Conservation (phyloP, 1,140 invertebrate species). For the Sycophila sp. region DNA sequence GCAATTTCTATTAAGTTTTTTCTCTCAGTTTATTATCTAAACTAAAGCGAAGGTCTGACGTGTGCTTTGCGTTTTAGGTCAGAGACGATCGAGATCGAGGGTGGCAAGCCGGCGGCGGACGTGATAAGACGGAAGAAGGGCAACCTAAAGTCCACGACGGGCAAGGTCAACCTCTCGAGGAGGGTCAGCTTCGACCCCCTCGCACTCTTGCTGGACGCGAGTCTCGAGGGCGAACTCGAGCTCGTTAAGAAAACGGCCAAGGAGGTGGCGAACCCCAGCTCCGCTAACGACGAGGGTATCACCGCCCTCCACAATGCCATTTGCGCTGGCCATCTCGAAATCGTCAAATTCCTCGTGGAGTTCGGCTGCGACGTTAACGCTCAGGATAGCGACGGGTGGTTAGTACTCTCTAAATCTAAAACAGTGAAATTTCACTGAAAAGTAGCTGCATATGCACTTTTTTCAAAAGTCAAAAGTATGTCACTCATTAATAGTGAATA, state of each 20-base stretch:
- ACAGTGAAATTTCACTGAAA: too few relatives aligned
- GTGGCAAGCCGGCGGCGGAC: constrained; percentile 65
- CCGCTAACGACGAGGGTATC: constrained; percentile 97
- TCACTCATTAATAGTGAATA: too few relatives aligned
- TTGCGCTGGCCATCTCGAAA: constrained; percentile 98
- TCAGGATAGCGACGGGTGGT: constrained; percentile 97
- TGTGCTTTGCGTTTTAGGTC: constrained; percentile 39
- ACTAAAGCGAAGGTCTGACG: not conserved
- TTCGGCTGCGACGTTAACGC: constrained; percentile 99
- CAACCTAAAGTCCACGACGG: constrained; percentile 77
- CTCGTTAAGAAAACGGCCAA: constrained; percentile 94
- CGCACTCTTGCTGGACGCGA: constrained; percentile 94
- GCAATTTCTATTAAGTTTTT: too few relatives aligned
- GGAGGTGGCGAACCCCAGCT: constrained; percentile 92
- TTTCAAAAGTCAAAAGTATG: too few relatives aligned
- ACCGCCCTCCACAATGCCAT: constrained; percentile 99
- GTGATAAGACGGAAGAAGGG: constrained; percentile 78
- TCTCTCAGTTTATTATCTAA: too few relatives aligned
- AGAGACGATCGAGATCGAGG: constrained; percentile 49
- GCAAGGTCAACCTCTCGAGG: constrained; percentile 77
- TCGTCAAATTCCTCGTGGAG: constrained; percentile 97
- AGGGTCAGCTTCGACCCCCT: constrained; percentile 97
- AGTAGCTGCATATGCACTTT: too few relatives aligned
- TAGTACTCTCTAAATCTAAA: constrained; percentile 48
- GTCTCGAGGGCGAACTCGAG: constrained; percentile 97